These are phyloP conservation scores for Lepus townsendii DNA, from an alignment of 2,797 vertebrate species.

Conservation along the genomic window DNA sequence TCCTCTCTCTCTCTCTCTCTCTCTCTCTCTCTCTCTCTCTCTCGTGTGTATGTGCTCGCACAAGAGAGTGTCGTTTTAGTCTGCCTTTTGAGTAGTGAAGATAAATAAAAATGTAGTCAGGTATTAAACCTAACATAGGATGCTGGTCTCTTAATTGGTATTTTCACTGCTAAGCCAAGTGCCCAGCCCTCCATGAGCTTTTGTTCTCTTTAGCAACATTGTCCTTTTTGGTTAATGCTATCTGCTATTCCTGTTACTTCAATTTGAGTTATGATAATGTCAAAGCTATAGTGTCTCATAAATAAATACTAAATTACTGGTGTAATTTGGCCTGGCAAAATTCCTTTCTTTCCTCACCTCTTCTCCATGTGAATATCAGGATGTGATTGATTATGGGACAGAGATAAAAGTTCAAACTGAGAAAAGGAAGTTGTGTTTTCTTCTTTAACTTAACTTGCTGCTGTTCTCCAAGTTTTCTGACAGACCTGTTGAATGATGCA, in stretches of 20 bases:
- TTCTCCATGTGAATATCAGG: not conserved
- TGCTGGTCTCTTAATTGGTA: no score
- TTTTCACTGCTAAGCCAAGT: no score
- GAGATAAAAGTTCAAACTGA: not conserved
- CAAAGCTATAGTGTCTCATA: slow-evolving; percentile 11
- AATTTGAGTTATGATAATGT: slow-evolving; percentile 27
- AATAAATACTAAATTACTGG: slow-evolving; percentile 39
- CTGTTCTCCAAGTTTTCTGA: slow-evolving; percentile 29
- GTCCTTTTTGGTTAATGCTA: slow-evolving; percentile 21
- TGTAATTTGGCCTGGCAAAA: not conserved
- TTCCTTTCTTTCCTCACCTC: not conserved
- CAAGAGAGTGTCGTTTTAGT: no score
- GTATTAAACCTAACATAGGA: no score
- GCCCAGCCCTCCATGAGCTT: not conserved
- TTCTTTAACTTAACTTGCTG: not conserved
- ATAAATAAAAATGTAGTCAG: no score
- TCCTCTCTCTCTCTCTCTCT: no score
- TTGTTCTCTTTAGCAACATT: slow-evolving; percentile 4
- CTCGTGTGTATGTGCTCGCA: no score
- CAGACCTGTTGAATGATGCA: not conserved
- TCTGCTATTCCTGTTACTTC: not conserved
- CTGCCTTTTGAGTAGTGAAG: no score
- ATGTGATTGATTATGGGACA: not conserved
- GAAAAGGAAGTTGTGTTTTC: slow-evolving; percentile 16
- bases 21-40: no score